Conservation (phyloP, 2,888 invertebrate genomes). For the Netelia virgata region DNA sequence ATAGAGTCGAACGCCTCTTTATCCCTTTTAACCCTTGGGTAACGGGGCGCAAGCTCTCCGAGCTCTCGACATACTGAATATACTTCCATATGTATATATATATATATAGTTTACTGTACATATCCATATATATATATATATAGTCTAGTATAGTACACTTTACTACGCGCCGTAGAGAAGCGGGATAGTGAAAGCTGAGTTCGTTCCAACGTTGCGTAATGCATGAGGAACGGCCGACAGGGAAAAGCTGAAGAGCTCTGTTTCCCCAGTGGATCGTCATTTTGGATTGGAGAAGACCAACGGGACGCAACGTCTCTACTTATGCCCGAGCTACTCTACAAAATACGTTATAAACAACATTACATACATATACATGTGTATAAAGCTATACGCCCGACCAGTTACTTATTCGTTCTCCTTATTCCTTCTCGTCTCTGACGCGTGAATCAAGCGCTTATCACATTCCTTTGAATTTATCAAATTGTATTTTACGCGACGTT, state of each 20-base stretch:
- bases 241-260: conserved; percentile 63
- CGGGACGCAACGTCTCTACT: conserved; percentile 40
- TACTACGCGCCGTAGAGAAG: conserved; percentile 10
- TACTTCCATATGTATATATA: background rate
- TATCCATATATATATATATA: background rate
- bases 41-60: conserved; percentile 50
- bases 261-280: conserved; percentile 69
- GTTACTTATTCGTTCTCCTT: conserved; percentile 19
- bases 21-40: conserved; percentile 60
- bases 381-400: conserved; percentile 25
- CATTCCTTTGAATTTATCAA: conserved; percentile 50
- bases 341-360: conserved; percentile 27
- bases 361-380: conserved; percentile 8
- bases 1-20: conserved; percentile 59
- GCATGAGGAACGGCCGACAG: conserved; percentile 69
- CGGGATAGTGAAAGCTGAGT: conserved; percentile 30
- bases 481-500: conserved; percentile 33
- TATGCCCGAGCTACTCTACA: conserved; percentile 30
- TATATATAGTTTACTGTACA: conserved; percentile 8
- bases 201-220: conserved; percentile 69
- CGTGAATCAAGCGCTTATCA: conserved; percentile 48
- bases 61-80: conserved; percentile 26
- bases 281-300: conserved; percentile 63
- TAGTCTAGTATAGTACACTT: conserved; percentile 8
- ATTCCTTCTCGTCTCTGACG: conserved; percentile 11